Percentiles rank a stretch among this genome's conserved stretches.
Evolutionary conservation across 2,888 invertebrate genomes (phyloP).

Genomic region (Exephanes ischioxanthus): DNA sequence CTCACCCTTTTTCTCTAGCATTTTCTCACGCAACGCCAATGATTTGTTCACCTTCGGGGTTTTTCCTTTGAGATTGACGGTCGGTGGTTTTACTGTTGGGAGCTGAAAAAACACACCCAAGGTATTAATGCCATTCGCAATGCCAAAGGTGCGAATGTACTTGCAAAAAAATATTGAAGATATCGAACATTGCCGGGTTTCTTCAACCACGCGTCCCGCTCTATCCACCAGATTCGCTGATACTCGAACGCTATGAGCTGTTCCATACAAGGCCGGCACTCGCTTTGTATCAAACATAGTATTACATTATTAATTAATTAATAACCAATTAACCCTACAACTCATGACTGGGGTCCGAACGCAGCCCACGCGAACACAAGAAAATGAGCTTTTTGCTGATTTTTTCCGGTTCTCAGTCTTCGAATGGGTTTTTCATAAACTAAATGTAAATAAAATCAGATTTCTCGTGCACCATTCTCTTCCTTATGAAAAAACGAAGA

Average conservation of each 20-base stretch:
- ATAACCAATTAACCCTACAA: not conserved
- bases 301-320: not conserved
- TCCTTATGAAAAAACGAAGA: too few species aligned
- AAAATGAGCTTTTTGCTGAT: too few species aligned
- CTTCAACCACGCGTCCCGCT: constrained; percentile 73
- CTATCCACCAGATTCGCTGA: constrained; percentile 77
- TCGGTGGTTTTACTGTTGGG: constrained; percentile 33
- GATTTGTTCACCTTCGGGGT: constrained; percentile 8
- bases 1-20: constrained; percentile 11
- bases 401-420: too few species aligned
- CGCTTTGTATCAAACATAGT: constrained; percentile 61
- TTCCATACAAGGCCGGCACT: constrained; percentile 73
- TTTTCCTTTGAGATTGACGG: constrained; percentile 41
- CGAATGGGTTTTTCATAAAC: too few species aligned
- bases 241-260: constrained; percentile 77
- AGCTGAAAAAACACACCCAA: constrained; percentile 21
- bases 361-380: too few species aligned
- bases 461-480: too few species aligned
- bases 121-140: not conserved
- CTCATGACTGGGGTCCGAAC: too few species aligned
- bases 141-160: not conserved
- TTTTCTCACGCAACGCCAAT: constrained; percentile 24
- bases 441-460: too few species aligned
- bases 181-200: constrained; percentile 53
- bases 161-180: not conserved